Evolutionary conservation across 2,888 invertebrate species (phyloP), one percentile per base, ranked within the genome.

Genomic region (Apocheima hispidaria): DNA sequence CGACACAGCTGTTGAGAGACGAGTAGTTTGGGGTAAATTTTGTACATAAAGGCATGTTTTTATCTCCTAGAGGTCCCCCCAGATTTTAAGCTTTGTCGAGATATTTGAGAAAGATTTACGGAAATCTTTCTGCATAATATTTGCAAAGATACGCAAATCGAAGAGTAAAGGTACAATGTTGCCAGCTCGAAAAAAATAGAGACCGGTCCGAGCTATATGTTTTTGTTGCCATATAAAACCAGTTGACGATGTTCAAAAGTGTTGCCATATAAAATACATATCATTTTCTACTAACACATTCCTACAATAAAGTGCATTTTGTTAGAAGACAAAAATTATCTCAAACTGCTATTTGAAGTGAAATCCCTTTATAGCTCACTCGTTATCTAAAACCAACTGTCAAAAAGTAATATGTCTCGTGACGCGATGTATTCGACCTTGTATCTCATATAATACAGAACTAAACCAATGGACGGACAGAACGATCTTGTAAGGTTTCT

Each of bases 221-320:
- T 57, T 30, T 43, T 54, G 21, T 43, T 57, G 58, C 58, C 51
- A 53, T 53, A 53, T 5, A 28, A 44, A 44, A 58, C 41, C 36
- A 44, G 60, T 59, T 18, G 54, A 43, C 64, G 71, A 72, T 72
- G 84, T 87, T 86, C 85, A 86, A 85, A 78, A 73, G 68, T 78
- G 83, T 84, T 87, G 90, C 91, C 90, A 91, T 90, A 90, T 81
- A 75, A 64, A 78, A 87, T 71, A 91, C 90, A 90, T 90, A 90
- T 89, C 89, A 88, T 77, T 83, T 77, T 79, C 71, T 82, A 84
- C 82, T 84, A 82, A 88, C 85, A 70, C 72, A 90, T 90, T 90
- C 90, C 91, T 82, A 67, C 52, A 59, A 50, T 59, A 62, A 70
- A 56, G 60, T 70, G 73, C 70, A 74, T 73, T 77, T 73, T 62